Evolutionary conservation across 2,797 vertebrate genomes (phyloP), one percentile per base, ranked within the genome.

Genomic region (Craterocephalus amniculus): DNA sequence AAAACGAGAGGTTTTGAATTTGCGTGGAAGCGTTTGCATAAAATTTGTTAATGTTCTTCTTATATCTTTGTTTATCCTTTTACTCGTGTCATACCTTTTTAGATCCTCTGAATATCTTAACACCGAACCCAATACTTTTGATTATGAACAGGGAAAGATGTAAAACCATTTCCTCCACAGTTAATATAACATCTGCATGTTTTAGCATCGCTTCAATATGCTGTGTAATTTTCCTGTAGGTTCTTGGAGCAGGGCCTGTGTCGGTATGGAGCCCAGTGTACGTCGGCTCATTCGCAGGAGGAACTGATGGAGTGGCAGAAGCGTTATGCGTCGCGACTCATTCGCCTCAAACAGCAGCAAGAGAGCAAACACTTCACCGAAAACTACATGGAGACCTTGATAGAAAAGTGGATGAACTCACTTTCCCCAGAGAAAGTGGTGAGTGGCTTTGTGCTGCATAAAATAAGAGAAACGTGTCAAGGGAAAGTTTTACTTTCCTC

Each of bases 361-460:
- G 98, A 99, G 78, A 98, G 95, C 89, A 97, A 96, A 68, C 97
- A 98, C 83, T 97, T 97, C 90, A 96, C 96, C 0, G 97, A 98
- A 91, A 99, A 95, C 93, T 99, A 99, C 89, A 99, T 98, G 95
- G 98, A 99, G 92, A 95, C 95, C n/a, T 94, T 99, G 81, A 99
- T 99, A 78, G 98, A 99, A 92, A 99, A 99, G 92, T 99, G 98
- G 98, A 99, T 99, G 96, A 99, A 98, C 90, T 99, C 98, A 0
- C 95, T 99, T 64, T 96, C 95, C 68, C 98, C 98, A 52, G 98
- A 99, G 93, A 99, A 95, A 98, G 98, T 99, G 95, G 98, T 99
- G 92, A 91, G 88, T 71, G 40, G 22, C 48, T 70, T 26, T 72
- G 58, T 63, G 59, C n/a, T 63, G 18, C 51, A 49, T 35, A 59